Percentiles rank a stretch among this genome's conserved stretches.
phyloP scores from a whole-genome alignment of 37 sponge, comb jelly and placozoan genomes.

The Agelas oroides region DNA sequence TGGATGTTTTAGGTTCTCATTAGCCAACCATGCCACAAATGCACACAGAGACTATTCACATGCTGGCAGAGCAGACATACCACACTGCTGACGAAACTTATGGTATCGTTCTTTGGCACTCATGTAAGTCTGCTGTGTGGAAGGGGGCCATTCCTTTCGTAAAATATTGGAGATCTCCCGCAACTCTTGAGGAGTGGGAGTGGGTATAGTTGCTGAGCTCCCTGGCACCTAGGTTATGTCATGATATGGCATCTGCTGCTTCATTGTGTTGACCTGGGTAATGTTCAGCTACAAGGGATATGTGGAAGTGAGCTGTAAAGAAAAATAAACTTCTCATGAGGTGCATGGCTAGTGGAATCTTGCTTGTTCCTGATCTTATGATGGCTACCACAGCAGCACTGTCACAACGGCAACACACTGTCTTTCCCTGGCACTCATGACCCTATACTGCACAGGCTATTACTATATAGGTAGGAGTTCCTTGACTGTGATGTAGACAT shows the following conservation, averaged over 20 bases:
- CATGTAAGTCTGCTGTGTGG: no score
- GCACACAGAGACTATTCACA: no score
- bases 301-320: slow-evolving; percentile 19
- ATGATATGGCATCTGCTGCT: slow-evolving; percentile 37
- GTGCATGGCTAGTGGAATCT: slow-evolving; percentile 28
- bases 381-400: slow-evolving; percentile 54
- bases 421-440: neutral
- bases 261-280: slow-evolving; percentile 41
- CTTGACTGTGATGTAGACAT: slow-evolving; percentile 28
- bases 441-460: slow-evolving; percentile 30
- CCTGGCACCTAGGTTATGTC: slow-evolving; percentile 41
- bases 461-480: slow-evolving; percentile 44
- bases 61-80: no score
- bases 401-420: slow-evolving; percentile 42
- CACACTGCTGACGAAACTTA: no score
- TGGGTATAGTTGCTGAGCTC: no score
- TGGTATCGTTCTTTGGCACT: no score
- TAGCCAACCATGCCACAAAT: no score
- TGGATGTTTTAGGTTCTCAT: no score
- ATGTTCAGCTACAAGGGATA: slow-evolving; percentile 38
- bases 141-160: no score
- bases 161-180: no score
- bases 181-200: no score
- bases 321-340: slow-evolving; percentile 53
- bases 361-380: slow-evolving; percentile 14